These are phyloP conservation scores for Cylindroiulus punctatus DNA, from an alignment of 2,888 invertebrate species.

Conservation along the genomic window DNA sequence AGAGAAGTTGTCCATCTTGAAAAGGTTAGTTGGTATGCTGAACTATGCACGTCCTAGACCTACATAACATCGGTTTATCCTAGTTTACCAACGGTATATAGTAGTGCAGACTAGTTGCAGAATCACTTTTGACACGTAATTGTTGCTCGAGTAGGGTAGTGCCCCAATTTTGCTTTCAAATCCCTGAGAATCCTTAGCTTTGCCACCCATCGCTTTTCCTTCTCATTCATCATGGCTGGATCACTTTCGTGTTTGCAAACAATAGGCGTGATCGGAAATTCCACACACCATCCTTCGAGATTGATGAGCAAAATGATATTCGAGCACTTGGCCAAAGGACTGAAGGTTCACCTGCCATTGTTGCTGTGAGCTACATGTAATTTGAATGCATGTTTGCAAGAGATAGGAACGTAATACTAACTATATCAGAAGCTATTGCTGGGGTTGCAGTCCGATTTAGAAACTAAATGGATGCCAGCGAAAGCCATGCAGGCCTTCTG, in stretches of 20 bases:
- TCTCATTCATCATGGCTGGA: not conserved
- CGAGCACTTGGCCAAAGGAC: too few species aligned
- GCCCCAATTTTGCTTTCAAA: not conserved
- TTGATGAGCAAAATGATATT: not conserved
- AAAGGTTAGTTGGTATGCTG: not conserved
- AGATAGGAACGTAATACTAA: too few species aligned
- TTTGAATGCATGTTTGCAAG: too few species aligned
- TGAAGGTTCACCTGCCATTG: too few species aligned
- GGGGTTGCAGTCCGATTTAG: not conserved
- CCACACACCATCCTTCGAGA: not conserved
- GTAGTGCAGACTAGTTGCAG: not conserved
- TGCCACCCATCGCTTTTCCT: not conserved
- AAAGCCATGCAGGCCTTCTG: not conserved
- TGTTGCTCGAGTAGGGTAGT: not conserved
- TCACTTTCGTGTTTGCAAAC: not conserved
- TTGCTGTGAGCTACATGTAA: too few species aligned
- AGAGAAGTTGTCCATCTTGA: not conserved
- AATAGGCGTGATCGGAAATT: conserved; percentile 6
- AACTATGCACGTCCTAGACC: not conserved
- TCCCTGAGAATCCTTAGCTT: not conserved
- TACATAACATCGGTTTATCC: not conserved
- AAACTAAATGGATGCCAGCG: not conserved
- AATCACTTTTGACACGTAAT: not conserved
- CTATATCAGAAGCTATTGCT: not conserved
- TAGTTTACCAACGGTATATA: not conserved